Percentiles rank a stretch among this genome's conserved stretches.
These are phyloP conservation scores for Parotocinclus haroldoi DNA, from an alignment of 2,797 vertebrate species.

Conservation along the genomic window DNA sequence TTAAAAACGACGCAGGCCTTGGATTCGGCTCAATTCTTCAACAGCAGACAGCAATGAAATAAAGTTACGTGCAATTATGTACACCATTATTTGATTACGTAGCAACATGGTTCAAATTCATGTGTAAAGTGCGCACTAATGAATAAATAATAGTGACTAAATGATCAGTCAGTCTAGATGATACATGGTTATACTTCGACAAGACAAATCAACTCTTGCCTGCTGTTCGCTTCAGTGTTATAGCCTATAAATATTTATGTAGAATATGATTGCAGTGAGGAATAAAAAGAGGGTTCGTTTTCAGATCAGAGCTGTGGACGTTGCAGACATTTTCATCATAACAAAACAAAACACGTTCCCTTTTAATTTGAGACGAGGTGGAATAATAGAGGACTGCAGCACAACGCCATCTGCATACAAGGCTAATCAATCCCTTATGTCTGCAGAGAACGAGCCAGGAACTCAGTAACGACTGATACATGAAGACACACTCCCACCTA, in stretches of 20 bases:
- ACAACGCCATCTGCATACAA: background rate
- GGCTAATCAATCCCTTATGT: background rate
- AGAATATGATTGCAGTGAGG: background rate
- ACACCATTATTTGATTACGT: background rate
- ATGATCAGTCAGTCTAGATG: background rate
- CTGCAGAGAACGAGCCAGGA: background rate
- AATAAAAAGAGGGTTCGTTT: background rate
- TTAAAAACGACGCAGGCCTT: too few relatives aligned
- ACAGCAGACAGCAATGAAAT: too few relatives aligned
- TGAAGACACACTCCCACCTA: constrained; percentile 22
- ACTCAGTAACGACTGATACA: background rate
- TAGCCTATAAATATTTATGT: background rate
- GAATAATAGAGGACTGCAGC: background rate
- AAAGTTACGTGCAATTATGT: background rate
- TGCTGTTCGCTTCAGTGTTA: background rate
- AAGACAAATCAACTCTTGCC: background rate
- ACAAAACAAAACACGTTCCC: background rate
- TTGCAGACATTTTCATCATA: background rate
- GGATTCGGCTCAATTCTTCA: too few relatives aligned
- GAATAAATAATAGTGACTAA: background rate
- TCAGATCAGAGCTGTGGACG: background rate
- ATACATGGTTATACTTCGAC: background rate
- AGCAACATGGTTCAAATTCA: background rate
- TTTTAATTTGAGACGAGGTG: background rate
- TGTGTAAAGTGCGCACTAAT: background rate